phyloP scores from a whole-genome alignment of 2,888 invertebrate species.

The Trichacis sp. region DNA sequence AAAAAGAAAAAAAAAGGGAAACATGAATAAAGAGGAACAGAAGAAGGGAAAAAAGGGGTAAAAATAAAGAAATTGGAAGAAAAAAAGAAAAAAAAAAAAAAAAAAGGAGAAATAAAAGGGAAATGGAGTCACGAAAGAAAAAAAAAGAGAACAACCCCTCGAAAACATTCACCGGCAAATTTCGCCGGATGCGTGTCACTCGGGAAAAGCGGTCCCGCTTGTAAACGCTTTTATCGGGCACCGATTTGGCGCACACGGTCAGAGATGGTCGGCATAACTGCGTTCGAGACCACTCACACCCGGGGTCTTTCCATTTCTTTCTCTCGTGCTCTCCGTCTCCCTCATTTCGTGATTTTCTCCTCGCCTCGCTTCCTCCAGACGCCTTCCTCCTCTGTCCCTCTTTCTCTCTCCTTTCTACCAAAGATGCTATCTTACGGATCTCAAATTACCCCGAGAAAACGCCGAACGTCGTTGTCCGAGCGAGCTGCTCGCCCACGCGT shows the following conservation, averaged over 20 bases:
- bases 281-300: conserved; percentile 55
- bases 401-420: conserved; percentile 40
- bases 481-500: conserved; percentile 23
- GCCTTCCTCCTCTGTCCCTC: conserved; percentile 26
- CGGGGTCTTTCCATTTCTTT: conserved; percentile 38
- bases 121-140: too few relatives aligned
- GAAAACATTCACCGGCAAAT: neutral
- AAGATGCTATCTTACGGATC: conserved; percentile 64
- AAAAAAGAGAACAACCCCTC: neutral
- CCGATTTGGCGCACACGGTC: conserved; percentile 56
- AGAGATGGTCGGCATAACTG: conserved; percentile 65
- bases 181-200: conserved; percentile 3
- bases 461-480: conserved; percentile 49
- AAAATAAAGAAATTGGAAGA: too few relatives aligned
- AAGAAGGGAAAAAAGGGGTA: too few relatives aligned
- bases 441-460: conserved; percentile 64
- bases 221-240: conserved; percentile 35
- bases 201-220: neutral
- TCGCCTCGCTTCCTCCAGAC: conserved; percentile 35
- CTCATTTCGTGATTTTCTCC: conserved; percentile 27
- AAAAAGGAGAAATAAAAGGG: too few relatives aligned
- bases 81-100: too few relatives aligned
- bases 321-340: conserved; percentile 28
- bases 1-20: too few relatives aligned
- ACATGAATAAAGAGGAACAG: too few relatives aligned